Conservation (phyloP, 2,888 invertebrate species). For the Pasiphila rectangulata region DNA sequence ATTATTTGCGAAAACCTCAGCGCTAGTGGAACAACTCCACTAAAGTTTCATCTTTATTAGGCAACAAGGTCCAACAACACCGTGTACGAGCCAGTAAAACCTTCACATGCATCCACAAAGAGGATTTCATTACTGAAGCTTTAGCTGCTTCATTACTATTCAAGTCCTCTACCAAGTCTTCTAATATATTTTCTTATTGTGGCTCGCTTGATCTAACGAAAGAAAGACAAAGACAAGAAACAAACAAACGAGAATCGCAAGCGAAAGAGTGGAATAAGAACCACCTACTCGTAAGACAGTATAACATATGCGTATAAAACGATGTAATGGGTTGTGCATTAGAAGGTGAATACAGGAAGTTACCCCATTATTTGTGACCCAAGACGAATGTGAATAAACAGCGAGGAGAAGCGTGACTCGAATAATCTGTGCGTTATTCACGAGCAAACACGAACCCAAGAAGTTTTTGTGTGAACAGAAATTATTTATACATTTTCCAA, state of each 20-base stretch:
- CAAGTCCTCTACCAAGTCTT: neutral
- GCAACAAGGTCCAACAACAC: constrained; percentile 5
- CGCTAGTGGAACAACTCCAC: neutral
- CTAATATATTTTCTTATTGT: constrained; percentile 1
- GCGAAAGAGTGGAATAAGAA: neutral
- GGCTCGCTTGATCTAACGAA: neutral
- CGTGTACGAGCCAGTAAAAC: constrained; percentile 3
- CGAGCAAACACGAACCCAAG: constrained; percentile 42
- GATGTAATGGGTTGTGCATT: constrained; percentile 30
- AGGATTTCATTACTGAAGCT: constrained; percentile 3
- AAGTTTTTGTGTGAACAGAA: constrained; percentile 52
- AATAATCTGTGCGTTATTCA: constrained; percentile 60
- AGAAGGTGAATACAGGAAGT: constrained; percentile 52
- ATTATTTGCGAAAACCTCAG: neutral
- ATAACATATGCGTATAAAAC: constrained; percentile 10
- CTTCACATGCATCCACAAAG: constrained; percentile 5
- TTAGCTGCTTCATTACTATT: constrained; percentile 1
- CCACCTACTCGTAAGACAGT: neutral
- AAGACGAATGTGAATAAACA: constrained; percentile 71
- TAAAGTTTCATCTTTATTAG: constrained; percentile 3
- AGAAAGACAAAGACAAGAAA: neutral
- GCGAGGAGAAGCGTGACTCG: constrained; percentile 61
- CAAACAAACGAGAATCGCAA: neutral
- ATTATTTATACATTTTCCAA: constrained; percentile 61
- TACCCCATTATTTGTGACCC: constrained; percentile 66